Conservation (phyloP, 2,797 vertebrate species). For the Neosalanx taihuensis region DNA sequence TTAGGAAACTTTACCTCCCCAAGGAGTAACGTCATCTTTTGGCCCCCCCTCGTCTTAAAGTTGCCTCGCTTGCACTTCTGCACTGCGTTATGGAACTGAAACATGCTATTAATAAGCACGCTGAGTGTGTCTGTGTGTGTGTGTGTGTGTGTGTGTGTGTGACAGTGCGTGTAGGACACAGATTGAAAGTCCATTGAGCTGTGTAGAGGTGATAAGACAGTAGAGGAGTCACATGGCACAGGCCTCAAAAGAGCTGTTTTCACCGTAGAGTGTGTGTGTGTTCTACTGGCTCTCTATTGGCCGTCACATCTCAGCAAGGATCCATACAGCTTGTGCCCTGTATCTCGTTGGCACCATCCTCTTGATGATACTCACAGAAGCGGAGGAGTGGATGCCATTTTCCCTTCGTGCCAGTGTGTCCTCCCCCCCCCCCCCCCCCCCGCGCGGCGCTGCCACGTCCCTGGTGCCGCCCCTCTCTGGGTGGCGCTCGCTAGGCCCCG, state of each 20-base stretch:
- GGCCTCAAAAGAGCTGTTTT: constrained; percentile 3
- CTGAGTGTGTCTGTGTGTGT: constrained; percentile 36
- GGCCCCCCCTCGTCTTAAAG: constrained; percentile 38
- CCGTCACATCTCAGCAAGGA: background rate
- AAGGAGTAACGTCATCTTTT: constrained; percentile 55
- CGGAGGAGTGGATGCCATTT: constrained; percentile 13
- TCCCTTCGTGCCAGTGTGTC: constrained; percentile 1
- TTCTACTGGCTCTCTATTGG: background rate
- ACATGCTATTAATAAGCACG: constrained; percentile 65
- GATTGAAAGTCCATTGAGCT: constrained; percentile 60
- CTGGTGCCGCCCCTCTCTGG: constrained; percentile 18
- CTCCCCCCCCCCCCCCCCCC: background rate
- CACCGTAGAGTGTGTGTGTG: constrained; percentile 12
- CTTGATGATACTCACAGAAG: constrained; percentile 13
- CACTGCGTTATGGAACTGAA: constrained; percentile 62
- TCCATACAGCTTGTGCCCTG: background rate
- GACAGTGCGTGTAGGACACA: constrained; percentile 36
- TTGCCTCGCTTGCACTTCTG: constrained; percentile 63
- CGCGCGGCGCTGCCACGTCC: constrained; percentile 5
- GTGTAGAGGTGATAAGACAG: constrained; percentile 46
- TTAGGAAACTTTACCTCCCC: constrained; percentile 52
- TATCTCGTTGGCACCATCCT: background rate
- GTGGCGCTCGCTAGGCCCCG: constrained; percentile 41
- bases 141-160: constrained; percentile 33
- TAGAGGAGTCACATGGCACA: constrained; percentile 40